Base-by-base conservation (phyloP, 2,888 invertebrate genomes). In the Brachycybe producta region DNA sequence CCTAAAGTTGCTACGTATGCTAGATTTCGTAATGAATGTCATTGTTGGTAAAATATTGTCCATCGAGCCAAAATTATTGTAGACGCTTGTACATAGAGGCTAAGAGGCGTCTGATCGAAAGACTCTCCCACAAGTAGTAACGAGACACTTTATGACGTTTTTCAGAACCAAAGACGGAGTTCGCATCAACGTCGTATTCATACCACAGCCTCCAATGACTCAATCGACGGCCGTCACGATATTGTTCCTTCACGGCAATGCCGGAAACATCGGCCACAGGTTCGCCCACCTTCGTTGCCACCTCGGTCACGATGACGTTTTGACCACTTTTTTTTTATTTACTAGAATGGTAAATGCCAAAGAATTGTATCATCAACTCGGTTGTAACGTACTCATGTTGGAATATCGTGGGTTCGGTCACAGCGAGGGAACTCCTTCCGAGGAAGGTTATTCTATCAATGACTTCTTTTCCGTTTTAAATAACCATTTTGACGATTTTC, bases 251-350 rank as follows among this genome's bases (percentile, higher is more conserved):
- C 94, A 95, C 72, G 94, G 94, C 5, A 95, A 94, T 76, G 94
- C 94, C 47, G 94, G 94, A 13, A 95, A 94, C 65, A 87, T 94
- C 76, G 94, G 94, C 0, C 92, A 94, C 65, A 79, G 84, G 80
- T 80, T n/a, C n/a, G n/a, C n/a, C n/a, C n/a, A 32, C n/a, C n/a
- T 11, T 32, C 32, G 11, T 32, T 11, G n/a, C 11, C n/a, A 32
- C 32, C 11, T 11, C n/a, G 11, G 32, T 11, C 11, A 32, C 32
- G 11, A 11, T 11, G n/a, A 32, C n/a, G 32, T 11, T 11, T 32
- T 32, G 32, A 32, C 32, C 32, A 32, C n/a, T n/a, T n/a, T n/a
- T n/a, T 30, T 30, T 7, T 30, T 30, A 30, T 36, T 36, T 36
- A 36, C 38, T 64, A 83, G 87, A 57, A 71, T 94, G 60, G 79